Conservation (phyloP, 2,888 invertebrate species). For the Pyrgus malvae region DNA sequence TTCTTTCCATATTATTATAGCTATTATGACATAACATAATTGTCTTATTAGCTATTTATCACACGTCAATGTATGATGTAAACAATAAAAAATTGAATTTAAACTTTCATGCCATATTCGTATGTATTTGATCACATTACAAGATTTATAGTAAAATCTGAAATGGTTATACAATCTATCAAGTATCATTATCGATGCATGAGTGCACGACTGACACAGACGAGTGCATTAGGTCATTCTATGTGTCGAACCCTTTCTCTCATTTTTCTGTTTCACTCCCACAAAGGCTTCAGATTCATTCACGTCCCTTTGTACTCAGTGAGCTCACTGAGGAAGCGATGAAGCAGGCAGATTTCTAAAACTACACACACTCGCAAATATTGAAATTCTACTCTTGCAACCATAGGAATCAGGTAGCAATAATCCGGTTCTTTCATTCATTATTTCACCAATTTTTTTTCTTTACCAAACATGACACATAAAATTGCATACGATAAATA, state of each 20-base stretch:
- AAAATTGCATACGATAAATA: too few relatives aligned
- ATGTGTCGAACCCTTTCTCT: constrained; percentile 38
- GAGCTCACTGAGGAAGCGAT: constrained; percentile 12
- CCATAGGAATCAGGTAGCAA: too few relatives aligned
- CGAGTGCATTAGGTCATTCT: constrained; percentile 58
- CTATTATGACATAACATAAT: too few relatives aligned
- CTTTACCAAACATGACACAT: not conserved
- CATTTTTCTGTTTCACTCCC: constrained; percentile 38
- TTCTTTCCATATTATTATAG: too few relatives aligned
- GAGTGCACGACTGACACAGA: constrained; percentile 42
- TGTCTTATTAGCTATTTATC: too few relatives aligned
- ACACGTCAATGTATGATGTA: too few relatives aligned
- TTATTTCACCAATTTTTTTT: constrained; percentile 1
- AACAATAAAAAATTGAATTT: not conserved
- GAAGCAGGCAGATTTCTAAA: constrained; percentile 17
- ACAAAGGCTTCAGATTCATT: constrained; percentile 23
- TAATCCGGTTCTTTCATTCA: not conserved
- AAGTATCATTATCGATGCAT: constrained; percentile 33
- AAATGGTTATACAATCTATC: not conserved
- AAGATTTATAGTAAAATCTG: not conserved
- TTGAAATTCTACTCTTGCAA: constrained; percentile 13
- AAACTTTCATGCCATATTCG: not conserved
- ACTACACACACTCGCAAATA: constrained; percentile 2
- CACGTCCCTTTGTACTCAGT: constrained; percentile 14
- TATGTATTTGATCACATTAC: constrained; percentile 1